phyloP scores from a whole-genome alignment of 2,113 vertebrate genomes.

The Oceanodroma tethys region DNA sequence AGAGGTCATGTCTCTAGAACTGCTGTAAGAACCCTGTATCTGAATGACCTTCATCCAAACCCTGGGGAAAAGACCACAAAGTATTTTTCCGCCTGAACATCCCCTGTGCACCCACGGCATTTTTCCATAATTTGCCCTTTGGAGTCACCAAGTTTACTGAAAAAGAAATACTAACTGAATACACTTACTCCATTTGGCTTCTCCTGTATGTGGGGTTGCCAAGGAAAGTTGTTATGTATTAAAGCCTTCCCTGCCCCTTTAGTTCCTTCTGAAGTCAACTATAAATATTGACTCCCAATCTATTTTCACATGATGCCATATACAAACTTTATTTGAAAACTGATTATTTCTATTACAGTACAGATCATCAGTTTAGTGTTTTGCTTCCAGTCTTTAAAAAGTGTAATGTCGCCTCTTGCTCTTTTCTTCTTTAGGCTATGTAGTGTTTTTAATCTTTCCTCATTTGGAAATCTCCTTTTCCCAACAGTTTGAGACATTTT shows the following conservation, averaged over 20 bases:
- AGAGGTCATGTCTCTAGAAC: neutral
- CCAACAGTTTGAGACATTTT: neutral
- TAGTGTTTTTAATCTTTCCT: neutral
- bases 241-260: neutral
- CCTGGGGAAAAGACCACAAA: constrained; percentile 39
- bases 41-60: constrained; percentile 43
- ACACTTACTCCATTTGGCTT: neutral
- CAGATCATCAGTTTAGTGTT: neutral
- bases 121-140: constrained; percentile 60
- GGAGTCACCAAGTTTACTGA: constrained; percentile 62
- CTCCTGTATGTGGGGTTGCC: neutral
- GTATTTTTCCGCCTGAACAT: constrained; percentile 51
- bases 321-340: neutral
- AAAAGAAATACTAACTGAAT: neutral
- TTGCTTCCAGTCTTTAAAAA: neutral
- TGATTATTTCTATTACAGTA: neutral
- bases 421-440: neutral
- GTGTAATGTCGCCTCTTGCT: neutral
- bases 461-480: neutral
- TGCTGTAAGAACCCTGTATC: neutral
- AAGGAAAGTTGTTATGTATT: neutral
- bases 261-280: neutral
- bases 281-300: neutral
- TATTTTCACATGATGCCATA: neutral
- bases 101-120: constrained; percentile 58